Conservation (phyloP, 64 coral and sea anemone genomes). For the Catalaphyllia jardinei region DNA sequence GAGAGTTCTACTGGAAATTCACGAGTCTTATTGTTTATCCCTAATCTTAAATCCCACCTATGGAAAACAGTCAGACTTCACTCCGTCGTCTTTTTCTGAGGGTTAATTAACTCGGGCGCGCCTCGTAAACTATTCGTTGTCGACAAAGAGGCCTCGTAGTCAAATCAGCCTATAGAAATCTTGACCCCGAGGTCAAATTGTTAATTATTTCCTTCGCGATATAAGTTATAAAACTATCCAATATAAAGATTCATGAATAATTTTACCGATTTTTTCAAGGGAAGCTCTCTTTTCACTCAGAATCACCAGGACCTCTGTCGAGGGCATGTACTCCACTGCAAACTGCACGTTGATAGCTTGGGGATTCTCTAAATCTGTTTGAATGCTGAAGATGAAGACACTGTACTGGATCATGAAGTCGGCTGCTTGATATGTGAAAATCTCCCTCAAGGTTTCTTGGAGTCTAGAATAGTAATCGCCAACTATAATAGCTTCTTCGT, state of each 20-base stretch:
- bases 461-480: conserved; percentile 69
- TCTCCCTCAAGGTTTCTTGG: not conserved
- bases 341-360: conserved; percentile 47
- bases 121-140: too few species aligned
- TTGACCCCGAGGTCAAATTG: too few species aligned
- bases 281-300: conserved; percentile 16
- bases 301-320: conserved; percentile 4
- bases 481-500: conserved; percentile 52
- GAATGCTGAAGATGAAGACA: conserved; percentile 51
- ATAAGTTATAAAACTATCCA: too few species aligned
- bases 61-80: too few species aligned
- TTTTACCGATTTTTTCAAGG: conserved; percentile 40
- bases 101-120: too few species aligned
- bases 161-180: too few species aligned
- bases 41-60: too few species aligned
- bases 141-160: too few species aligned
- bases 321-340: conserved; percentile 9
- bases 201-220: too few species aligned
- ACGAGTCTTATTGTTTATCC: too few species aligned
- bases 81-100: too few species aligned
- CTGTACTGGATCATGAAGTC: not conserved
- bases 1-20: too few species aligned
- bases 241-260: not conserved
- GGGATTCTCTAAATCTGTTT: not conserved
- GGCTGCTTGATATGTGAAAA: not conserved